phyloP scores from a whole-genome alignment of 1,140 invertebrate genomes.

The Lordiphosa collinella region DNA sequence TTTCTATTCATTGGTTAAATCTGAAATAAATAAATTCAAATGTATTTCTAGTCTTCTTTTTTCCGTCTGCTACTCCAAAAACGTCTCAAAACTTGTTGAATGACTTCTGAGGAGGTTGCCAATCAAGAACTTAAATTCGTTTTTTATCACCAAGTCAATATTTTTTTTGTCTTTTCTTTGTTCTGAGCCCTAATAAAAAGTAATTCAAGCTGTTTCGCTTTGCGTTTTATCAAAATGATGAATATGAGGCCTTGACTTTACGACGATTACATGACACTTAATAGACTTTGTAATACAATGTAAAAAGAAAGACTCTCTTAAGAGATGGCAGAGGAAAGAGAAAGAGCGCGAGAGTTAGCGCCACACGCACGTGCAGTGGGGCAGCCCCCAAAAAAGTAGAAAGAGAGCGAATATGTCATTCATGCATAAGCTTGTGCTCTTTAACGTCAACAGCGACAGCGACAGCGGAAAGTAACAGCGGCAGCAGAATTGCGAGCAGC shows the following conservation, averaged over 20 bases:
- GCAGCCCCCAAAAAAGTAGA: constrained; percentile 5
- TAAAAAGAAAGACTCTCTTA: constrained; percentile 6
- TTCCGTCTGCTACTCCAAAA: constrained; percentile 24
- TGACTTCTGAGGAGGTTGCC: constrained; percentile 38
- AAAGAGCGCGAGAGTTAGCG: constrained; percentile 13
- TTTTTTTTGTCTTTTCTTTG: constrained; percentile 13
- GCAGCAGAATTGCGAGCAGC: no score
- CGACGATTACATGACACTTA: constrained; percentile 8
- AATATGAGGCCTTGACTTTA: background rate
- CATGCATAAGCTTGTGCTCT: constrained; percentile 22
- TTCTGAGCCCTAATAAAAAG: background rate
- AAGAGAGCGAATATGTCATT: constrained; percentile 39
- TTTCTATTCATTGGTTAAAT: no score
- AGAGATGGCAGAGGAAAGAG: constrained; percentile 19
- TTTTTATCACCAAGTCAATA: constrained; percentile 45
- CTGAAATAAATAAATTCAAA: background rate
- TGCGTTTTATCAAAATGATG: no score
- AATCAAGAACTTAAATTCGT: constrained; percentile 36
- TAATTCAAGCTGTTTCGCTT: no score
- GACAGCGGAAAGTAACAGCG: constrained; percentile 12
- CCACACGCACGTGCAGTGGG: constrained; percentile 47
- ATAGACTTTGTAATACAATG: constrained; percentile 19
- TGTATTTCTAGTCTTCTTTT: constrained; percentile 1
- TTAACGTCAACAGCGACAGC: constrained; percentile 10
- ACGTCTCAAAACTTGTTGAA: constrained; percentile 50